Percentiles rank a stretch among this genome's conserved stretches.
These are phyloP conservation scores for Caenorhabditis sp. DNA, from an alignment of 2,888 invertebrate species.

Conservation along the genomic window DNA sequence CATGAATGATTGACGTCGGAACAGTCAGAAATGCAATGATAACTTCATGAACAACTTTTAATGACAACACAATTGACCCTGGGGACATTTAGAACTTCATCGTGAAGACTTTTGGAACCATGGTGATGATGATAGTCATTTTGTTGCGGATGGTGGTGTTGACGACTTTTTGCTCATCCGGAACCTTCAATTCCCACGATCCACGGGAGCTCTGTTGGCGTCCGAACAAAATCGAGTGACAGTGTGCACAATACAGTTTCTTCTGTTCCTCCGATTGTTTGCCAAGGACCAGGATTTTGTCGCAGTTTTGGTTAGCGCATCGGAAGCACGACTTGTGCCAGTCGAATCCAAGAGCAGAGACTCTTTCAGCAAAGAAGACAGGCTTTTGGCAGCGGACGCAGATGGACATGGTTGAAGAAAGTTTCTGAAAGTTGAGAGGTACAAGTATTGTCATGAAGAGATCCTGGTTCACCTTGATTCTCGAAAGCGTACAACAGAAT, in stretches of 20 bases:
- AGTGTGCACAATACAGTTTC: constrained; percentile 1
- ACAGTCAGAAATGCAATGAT: no score
- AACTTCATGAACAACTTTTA: no score
- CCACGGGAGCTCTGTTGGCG: background rate
- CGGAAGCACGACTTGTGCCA: constrained; percentile 10
- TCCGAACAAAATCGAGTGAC: background rate
- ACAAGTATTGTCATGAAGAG: no score
- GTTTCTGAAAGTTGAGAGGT: background rate
- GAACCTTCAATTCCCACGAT: background rate
- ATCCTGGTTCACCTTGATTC: no score
- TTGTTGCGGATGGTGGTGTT: no score
- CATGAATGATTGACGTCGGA: no score
- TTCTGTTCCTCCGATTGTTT: background rate
- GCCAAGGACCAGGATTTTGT: background rate
- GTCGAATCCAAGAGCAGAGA: constrained; percentile 4
- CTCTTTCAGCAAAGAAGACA: constrained; percentile 8
- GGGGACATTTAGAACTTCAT: no score
- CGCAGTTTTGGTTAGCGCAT: background rate
- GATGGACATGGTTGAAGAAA: background rate
- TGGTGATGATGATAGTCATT: no score
- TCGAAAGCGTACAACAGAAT: no score
- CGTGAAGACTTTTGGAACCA: no score
- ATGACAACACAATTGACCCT: no score
- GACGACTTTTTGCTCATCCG: no score
- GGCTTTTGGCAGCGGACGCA: background rate